phyloP scores from a whole-genome alignment of 2,113 vertebrate genomes.

The Pachyramphus minor region DNA sequence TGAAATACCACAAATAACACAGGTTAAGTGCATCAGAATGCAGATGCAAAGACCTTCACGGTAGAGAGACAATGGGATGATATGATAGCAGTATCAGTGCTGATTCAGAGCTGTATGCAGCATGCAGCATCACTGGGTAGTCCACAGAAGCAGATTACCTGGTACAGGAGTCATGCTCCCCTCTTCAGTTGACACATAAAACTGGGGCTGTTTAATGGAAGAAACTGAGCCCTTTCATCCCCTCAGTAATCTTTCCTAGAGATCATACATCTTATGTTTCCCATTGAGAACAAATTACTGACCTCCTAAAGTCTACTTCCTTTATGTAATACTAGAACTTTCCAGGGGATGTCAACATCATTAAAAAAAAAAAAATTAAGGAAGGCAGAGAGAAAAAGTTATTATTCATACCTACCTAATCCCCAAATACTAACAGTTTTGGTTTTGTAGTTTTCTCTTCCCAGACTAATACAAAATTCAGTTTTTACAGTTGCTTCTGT shows the following conservation, averaged over 20 bases:
- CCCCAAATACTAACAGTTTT: not conserved
- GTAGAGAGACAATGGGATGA: not conserved
- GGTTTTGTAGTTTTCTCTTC: not conserved
- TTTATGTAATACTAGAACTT: not conserved
- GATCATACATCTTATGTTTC: not conserved
- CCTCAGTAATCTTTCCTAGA: not conserved
- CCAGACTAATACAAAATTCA: not conserved
- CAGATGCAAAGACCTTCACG: not conserved
- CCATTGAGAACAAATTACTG: not conserved
- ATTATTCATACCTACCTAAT: not conserved
- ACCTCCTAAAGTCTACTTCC: not conserved
- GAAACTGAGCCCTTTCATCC: not conserved
- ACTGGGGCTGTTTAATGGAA: not conserved
- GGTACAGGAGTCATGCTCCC: not conserved
- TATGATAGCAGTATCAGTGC: not conserved
- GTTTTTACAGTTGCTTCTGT: constrained; percentile 3
- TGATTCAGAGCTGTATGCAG: not conserved
- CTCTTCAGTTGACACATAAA: not conserved
- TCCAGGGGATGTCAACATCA: not conserved
- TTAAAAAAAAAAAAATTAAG: not conserved
- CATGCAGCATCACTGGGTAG: not conserved
- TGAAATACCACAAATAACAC: not conserved
- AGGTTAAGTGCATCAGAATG: not conserved
- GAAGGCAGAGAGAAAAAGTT: not conserved
- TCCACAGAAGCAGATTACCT: not conserved